Conservation (phyloP, 1,140 invertebrate genomes). For the Phenacoccus solenopsis region DNA sequence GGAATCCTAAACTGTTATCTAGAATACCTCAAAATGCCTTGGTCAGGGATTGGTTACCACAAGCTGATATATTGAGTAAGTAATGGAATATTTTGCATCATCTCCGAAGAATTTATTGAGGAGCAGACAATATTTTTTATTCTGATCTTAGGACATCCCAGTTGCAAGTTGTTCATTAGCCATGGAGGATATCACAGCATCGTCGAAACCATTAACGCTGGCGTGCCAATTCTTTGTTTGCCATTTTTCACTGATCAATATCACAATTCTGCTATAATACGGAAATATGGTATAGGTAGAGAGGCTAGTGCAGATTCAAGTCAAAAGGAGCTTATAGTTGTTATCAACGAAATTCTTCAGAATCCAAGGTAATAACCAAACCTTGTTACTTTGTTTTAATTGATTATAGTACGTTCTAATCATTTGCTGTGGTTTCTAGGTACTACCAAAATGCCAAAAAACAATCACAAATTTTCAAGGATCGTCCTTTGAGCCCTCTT, state of each 20-base stretch:
- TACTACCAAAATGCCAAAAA: conserved; percentile 18
- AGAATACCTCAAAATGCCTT: conserved; percentile 46
- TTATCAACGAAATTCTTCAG: not conserved
- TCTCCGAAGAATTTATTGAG: too few species aligned
- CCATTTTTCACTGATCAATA: conserved; percentile 37
- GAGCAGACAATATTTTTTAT: not conserved
- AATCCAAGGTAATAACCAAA: not conserved
- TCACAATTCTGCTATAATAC: conserved; percentile 28
- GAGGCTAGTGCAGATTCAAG: not conserved
- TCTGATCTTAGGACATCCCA: conserved; percentile 32
- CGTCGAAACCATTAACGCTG: conserved; percentile 37
- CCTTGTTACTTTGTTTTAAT: too few species aligned
- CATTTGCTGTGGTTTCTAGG: conserved; percentile 8
- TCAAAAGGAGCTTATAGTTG: not conserved
- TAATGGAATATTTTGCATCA: not conserved
- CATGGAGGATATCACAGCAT: conserved; percentile 41
- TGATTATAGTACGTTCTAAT: too few species aligned
- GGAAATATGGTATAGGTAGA: conserved; percentile 29
- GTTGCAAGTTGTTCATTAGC: conserved; percentile 38
- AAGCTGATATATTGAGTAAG: conserved; percentile 49
- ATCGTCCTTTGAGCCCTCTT: conserved; percentile 25
- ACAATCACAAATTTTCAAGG: conserved; percentile 23
- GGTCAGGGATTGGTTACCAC: conserved; percentile 51
- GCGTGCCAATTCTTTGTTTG: conserved; percentile 38
- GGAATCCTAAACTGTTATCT: conserved; percentile 44